Evolutionary conservation across 2,797 vertebrate species (phyloP), one percentile per base, ranked within the genome.

Genomic region (Dipus sagitta): DNA sequence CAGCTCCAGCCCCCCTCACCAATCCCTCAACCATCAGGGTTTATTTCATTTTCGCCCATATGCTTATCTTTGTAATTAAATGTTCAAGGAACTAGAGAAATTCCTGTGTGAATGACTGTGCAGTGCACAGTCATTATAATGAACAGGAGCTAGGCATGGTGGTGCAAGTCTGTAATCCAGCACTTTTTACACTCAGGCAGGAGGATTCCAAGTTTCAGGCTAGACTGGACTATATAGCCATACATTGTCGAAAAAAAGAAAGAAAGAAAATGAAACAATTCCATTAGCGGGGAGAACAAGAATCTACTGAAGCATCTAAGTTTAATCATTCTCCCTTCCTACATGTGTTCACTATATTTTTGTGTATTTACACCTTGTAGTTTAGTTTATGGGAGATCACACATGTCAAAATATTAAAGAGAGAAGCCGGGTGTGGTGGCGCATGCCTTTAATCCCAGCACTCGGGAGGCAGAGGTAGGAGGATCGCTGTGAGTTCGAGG

Each of bases 11-110:
- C 10, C 20, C 47, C 9, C 47, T 11, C 47, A 1, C 47, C 11
- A 7, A 1, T 0, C 23, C 23, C 15, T 14, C 47, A 24, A 23
- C 20, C 38, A 9, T 38, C 3, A 12, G 32, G 2, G 15, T 34
- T 79, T 78, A 5, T 70, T 89, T 70, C 30, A 30, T 30, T 64
- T 78, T 75, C 34, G 67, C 1, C 18, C n/a, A 1, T 10, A 13
- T 38, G 75, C n/a, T 1, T 24, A 8, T 71, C 30, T 85, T 18
- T 54, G 89, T 68, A 32, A 13, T 28, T 71, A 70, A 87, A 52
- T 24, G 30, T 54, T 64, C 26, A 68, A n/a, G 34, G 81, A 71
- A 26, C 62, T 58, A 68, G 30, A 47, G 9, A 24, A 32, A n/a
- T 47, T 62, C 38, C 64, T 47, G 8, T 47, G 47, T 47, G 9